Percentiles rank a stretch among this genome's conserved stretches.
Conservation (phyloP, 2,888 invertebrate species). For the Creontiades dilutus region DNA sequence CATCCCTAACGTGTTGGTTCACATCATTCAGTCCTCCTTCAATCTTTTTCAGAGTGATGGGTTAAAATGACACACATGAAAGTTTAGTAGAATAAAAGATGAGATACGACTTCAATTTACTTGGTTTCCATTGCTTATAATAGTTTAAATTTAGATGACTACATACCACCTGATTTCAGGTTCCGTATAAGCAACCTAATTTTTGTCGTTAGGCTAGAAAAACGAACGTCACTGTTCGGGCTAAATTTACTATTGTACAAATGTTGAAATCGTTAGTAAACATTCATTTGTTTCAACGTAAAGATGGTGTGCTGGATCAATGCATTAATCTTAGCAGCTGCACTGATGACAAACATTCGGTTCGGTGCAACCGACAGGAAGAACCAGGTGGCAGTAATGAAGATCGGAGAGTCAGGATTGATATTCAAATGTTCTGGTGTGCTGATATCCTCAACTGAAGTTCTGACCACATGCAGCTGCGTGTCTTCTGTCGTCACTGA, state of each 20-base stretch:
- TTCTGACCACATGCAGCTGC: constrained; percentile 25
- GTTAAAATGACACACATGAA: too few species aligned
- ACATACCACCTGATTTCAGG: not conserved
- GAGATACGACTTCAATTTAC: too few species aligned
- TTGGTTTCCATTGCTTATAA: too few species aligned
- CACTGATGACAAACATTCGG: not conserved
- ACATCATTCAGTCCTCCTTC: too few species aligned
- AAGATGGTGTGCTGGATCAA: not conserved
- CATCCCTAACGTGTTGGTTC: too few species aligned
- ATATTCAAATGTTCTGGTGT: constrained; percentile 1
- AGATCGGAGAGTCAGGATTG: not conserved
- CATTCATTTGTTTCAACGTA: too few species aligned
- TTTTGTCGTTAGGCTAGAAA: not conserved
- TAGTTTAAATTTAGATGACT: too few species aligned
- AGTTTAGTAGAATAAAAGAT: too few species aligned
- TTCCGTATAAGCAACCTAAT: not conserved
- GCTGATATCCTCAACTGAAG: constrained; percentile 4
- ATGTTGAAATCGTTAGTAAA: not conserved
- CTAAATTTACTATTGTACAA: not conserved
- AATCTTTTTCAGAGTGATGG: too few species aligned
- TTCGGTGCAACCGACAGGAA: not conserved
- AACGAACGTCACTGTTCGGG: not conserved
- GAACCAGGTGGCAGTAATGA: not conserved
- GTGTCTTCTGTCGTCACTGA: not conserved
- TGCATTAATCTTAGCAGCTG: not conserved